Evolutionary conservation across 2,797 vertebrate species (phyloP), one percentile per base, ranked within the genome.

Genomic region (Sebastes umbrosus): DNA sequence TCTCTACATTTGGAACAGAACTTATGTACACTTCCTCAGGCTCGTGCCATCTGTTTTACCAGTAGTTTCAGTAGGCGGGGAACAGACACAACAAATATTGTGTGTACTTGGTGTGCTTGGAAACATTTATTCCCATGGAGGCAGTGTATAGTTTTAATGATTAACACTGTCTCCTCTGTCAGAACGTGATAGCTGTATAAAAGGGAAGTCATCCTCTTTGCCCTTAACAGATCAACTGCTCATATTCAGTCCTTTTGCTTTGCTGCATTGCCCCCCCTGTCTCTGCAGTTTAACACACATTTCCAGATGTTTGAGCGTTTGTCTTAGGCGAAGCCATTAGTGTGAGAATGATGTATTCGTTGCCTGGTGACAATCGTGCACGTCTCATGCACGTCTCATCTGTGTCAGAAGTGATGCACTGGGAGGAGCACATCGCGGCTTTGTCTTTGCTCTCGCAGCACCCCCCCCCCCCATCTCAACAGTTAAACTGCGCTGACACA

Each of bases 21-120:
- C 82, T 78, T 84, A 69, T 80, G 73, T 84, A 85, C 82, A 83
- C 83, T 79, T 94, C 92, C 90, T 84, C 66, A 59, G 88, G 91
- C 88, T 64, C 66, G 58, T 89, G 67, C 90, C 94, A 95, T 94
- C 93, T 95, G 92, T 77, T 94, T 82, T 83, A 79, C 65, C 70
- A 74, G 79, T 79, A 79, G 76, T 79, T 85, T 55, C 70, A 87
- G 77, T 87, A 70, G 86, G 75, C 80, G 75, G 85, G 81, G 82
- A 92, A 90, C 90, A 88, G 81, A 86, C 79, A 88, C 73, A 88
- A 79, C 81, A 89, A 82, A 93, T 84, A 86, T 73, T 73, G 31
- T 77, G 74, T 73, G 54, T 79, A 9, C 67, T 36, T 72, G 31
- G 43, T 66, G 62, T 54, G 69, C 65, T 64, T 66, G 31, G 54